These are phyloP conservation scores for Patella ulyssiponensis DNA, from an alignment of 2,888 invertebrate genomes.

Conservation along the genomic window DNA sequence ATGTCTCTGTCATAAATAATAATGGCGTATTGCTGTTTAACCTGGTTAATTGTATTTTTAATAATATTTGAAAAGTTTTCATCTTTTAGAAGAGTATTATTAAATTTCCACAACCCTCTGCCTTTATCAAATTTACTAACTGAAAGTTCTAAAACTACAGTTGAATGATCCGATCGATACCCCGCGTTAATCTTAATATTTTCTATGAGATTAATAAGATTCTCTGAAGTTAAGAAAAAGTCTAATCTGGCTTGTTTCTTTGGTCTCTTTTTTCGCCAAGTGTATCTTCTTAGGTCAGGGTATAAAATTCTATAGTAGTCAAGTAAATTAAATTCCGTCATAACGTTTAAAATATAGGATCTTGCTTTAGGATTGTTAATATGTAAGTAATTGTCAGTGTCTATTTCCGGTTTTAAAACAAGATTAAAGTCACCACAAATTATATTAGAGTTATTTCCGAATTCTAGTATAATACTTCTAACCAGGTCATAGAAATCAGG, in stretches of 20 bases:
- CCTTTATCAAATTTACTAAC: constrained; percentile 13
- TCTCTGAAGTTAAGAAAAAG: constrained; percentile 13
- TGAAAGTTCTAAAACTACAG: constrained; percentile 14
- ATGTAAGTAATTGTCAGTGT: no score
- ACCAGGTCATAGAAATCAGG: not conserved
- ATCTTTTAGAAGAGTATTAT: not conserved
- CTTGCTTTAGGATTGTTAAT: no score
- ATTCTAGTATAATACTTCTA: not conserved
- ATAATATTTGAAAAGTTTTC: not conserved
- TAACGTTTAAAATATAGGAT: no score
- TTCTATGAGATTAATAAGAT: not conserved
- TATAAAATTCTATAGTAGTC: no score
- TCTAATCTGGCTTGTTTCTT: not conserved
- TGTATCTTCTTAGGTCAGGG: no score
- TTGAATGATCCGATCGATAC: constrained; percentile 17
- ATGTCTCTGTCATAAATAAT: not conserved
- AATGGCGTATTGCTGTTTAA: constrained; percentile 5
- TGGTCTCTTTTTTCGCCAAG: no score
- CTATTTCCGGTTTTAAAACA: no score
- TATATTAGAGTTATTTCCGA: not conserved
- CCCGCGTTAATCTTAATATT: constrained; percentile 13
- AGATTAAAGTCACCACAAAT: no score
- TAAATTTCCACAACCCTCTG: constrained; percentile 15
- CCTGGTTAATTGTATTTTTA: not conserved
- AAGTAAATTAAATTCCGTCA: no score